Conservation (phyloP, 1,140 invertebrate genomes). For the Heliconius hermathena region DNA sequence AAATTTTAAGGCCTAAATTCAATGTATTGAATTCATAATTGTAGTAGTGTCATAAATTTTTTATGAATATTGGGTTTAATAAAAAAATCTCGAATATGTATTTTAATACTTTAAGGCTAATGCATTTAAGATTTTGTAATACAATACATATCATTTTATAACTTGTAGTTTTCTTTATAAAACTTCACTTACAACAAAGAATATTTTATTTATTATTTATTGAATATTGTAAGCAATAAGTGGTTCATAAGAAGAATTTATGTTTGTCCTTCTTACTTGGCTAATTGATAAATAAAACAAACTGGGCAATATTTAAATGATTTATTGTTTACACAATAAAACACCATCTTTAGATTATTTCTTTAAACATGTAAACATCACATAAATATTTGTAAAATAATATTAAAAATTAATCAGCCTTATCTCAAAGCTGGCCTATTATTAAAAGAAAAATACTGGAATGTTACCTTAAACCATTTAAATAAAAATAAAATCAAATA, state of each 20-base stretch:
- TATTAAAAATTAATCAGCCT: background rate
- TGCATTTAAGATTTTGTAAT: constrained; percentile 40
- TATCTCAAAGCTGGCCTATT: background rate
- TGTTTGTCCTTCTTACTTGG: background rate
- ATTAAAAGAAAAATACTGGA: background rate
- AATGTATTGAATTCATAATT: background rate
- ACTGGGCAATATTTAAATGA: background rate
- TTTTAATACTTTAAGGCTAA: constrained; percentile 29
- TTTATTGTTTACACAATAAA: background rate
- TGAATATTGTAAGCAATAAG: no score
- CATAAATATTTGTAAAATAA: constrained; percentile 6
- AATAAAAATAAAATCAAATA: constrained; percentile 2
- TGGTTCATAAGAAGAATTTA: background rate
- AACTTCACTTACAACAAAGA: background rate
- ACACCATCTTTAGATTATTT: background rate
- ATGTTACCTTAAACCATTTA: background rate
- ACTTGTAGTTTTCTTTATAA: constrained; percentile 27
- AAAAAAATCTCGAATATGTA: constrained; percentile 24
- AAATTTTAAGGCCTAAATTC: background rate
- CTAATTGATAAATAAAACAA: background rate
- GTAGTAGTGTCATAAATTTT: constrained; percentile 1
- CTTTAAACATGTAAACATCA: background rate
- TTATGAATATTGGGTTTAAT: constrained; percentile 26
- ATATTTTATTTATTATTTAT: no score
- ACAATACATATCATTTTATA: constrained; percentile 42